Evolutionary conservation across 2,888 invertebrate genomes (phyloP).

Genomic region (Eupithecia subumbrata): DNA sequence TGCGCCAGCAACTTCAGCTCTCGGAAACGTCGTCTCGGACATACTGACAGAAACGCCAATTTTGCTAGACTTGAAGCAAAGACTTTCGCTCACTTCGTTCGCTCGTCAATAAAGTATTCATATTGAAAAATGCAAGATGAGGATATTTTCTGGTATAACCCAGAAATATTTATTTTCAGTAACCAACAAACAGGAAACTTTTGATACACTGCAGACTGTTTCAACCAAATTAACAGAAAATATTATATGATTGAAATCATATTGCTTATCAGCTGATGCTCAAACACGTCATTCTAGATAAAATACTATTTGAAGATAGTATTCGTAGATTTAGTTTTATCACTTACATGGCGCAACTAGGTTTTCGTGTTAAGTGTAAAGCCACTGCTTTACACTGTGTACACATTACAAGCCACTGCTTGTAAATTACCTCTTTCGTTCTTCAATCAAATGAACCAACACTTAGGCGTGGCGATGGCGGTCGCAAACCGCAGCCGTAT

Average conservation of each 20-base stretch:
- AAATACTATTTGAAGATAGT: constrained; percentile 3
- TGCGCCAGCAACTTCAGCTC: too few species aligned
- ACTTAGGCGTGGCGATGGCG: too few species aligned
- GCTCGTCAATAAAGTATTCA: too few species aligned
- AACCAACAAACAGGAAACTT: neutral
- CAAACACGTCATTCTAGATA: constrained; percentile 7
- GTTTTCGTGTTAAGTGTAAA: neutral
- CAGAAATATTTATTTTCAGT: neutral
- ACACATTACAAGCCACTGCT: too few species aligned
- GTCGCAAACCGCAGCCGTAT: too few species aligned
- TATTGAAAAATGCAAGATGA: neutral
- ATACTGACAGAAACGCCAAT: too few species aligned
- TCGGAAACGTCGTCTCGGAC: too few species aligned
- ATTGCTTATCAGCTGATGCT: constrained; percentile 3
- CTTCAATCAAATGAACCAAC: too few species aligned
- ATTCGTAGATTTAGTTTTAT: constrained; percentile 2
- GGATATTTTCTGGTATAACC: neutral
- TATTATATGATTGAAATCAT: neutral
- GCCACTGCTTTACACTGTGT: too few species aligned
- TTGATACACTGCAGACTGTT: neutral
- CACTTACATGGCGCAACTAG: neutral
- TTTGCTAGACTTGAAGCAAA: too few species aligned
- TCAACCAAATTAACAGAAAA: neutral
- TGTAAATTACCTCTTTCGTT: too few species aligned
- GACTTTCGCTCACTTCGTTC: too few species aligned